Evolutionary conservation across 2,888 invertebrate species (phyloP), one percentile per base, ranked within the genome.

Genomic region (Meandrusa payeni): DNA sequence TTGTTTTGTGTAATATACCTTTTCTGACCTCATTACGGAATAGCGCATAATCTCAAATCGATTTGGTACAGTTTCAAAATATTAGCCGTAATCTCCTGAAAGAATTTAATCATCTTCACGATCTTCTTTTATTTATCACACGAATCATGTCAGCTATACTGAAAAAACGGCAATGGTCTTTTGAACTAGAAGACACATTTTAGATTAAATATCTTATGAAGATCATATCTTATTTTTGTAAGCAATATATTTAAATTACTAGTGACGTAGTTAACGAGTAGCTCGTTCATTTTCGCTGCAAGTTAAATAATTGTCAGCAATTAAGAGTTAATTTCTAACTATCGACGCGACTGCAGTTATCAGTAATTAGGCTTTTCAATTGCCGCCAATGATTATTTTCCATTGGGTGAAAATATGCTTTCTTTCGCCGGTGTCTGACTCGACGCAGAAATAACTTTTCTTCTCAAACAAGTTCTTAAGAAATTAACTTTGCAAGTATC

Each of bases 401-500:
- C 52, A 57, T 53, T 40, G 46, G 58, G 70, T 72, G 72, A 74
- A 76, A 76, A 74, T 65, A 55, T 56, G 69, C 69, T 76, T 77
- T 77, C 76, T 61, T 65, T 56, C 55, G 54, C 60, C 61, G 52
- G 61, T 59, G 55, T 55, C 62, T 39, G 59, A 58, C 57, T 65
- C 51, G 51, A 2, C 51, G 38, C 47, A 47, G 42, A 51, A 54
- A 51, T 48, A 42, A 55, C 51, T 52, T 65, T 63, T 61, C 57
- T 47, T 43, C 37, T 26, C 11, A 37, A 34, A 36, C 28, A 39
- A 15, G 19, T 44, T 32, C 6, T 20, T 6, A n/a, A 11, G 9
- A 38, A 32, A 13, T 20, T 38, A 19, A 15, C 13, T 20, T 3
- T 28, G 20, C n/a, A n/a, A n/a, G n/a, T n/a, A n/a, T n/a, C n/a